phyloP scores from a whole-genome alignment of 2,113 vertebrate species.

The Pterocles orientalis region DNA sequence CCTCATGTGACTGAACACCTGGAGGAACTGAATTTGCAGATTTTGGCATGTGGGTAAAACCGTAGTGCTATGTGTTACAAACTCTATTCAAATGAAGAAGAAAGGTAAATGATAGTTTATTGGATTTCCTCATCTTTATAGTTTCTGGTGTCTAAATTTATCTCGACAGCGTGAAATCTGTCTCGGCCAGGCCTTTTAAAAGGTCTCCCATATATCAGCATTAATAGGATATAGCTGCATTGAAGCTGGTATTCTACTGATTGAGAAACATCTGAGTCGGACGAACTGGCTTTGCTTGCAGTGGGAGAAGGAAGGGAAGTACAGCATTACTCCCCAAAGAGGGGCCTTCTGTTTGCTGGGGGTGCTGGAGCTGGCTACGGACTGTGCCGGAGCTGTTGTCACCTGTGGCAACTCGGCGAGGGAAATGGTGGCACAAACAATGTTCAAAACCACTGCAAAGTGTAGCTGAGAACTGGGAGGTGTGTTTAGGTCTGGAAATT shows the following conservation, averaged over 20 bases:
- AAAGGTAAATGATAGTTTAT: not conserved
- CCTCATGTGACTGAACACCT: not conserved
- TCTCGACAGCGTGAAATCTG: not conserved
- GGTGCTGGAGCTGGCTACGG: not conserved
- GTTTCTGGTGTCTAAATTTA: not conserved
- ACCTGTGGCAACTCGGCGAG: not conserved
- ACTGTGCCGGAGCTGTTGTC: rapidly evolving
- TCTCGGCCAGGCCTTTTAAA: not conserved
- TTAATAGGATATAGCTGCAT: not conserved
- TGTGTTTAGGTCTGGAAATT: not conserved
- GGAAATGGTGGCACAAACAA: not conserved
- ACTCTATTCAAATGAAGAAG: not conserved
- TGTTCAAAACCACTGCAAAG: not conserved
- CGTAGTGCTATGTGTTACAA: not conserved
- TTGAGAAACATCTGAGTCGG: not conserved
- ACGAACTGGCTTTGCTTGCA: not conserved
- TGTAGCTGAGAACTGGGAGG: not conserved
- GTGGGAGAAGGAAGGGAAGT: not conserved
- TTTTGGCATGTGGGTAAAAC: not conserved
- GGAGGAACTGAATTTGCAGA: not conserved
- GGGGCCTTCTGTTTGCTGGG: not conserved
- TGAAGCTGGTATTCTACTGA: not conserved
- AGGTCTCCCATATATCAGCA: not conserved
- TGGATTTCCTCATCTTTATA: not conserved
- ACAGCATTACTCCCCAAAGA: not conserved